These are phyloP conservation scores for Drosophila mimetica DNA, from an alignment of 2,888 invertebrate genomes.

Conservation along the genomic window DNA sequence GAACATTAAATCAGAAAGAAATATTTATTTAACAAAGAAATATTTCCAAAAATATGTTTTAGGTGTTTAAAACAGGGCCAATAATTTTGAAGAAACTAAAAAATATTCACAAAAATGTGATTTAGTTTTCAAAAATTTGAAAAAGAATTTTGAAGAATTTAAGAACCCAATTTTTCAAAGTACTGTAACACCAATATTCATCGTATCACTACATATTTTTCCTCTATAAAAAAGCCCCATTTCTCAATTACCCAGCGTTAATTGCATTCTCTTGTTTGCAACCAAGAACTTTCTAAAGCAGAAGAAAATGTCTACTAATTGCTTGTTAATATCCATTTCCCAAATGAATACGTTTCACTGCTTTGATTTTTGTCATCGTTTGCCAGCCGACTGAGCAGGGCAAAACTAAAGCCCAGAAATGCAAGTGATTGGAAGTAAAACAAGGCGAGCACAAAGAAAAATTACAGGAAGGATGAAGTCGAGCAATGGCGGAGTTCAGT, in stretches of 20 bases:
- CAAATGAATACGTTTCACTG: slow-evolving; percentile 65
- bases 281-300: slow-evolving; percentile 12
- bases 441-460: slow-evolving; percentile 44
- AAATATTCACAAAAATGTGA: too few species aligned
- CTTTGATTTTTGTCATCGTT: slow-evolving; percentile 48
- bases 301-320: slow-evolving; percentile 54
- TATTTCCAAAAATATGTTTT: too few species aligned
- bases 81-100: too few species aligned
- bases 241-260: slow-evolving; percentile 44
- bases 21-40: too few species aligned
- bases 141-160: too few species aligned
- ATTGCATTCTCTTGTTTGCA: slow-evolving; percentile 53
- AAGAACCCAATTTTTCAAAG: too few species aligned
- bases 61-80: too few species aligned
- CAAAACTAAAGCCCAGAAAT: slow-evolving; percentile 20
- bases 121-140: too few species aligned
- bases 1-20: too few species aligned
- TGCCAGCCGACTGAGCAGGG: slow-evolving; percentile 37
- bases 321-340: slow-evolving; percentile 72
- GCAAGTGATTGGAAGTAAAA: slow-evolving; percentile 21
- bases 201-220: not conserved
- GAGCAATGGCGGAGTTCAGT: slow-evolving; percentile 14
- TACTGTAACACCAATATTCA: too few species aligned
- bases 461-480: slow-evolving; percentile 32
- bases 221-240: too few species aligned